phyloP scores from a whole-genome alignment of 2,797 vertebrate species.

The Heliangelus exortis region DNA sequence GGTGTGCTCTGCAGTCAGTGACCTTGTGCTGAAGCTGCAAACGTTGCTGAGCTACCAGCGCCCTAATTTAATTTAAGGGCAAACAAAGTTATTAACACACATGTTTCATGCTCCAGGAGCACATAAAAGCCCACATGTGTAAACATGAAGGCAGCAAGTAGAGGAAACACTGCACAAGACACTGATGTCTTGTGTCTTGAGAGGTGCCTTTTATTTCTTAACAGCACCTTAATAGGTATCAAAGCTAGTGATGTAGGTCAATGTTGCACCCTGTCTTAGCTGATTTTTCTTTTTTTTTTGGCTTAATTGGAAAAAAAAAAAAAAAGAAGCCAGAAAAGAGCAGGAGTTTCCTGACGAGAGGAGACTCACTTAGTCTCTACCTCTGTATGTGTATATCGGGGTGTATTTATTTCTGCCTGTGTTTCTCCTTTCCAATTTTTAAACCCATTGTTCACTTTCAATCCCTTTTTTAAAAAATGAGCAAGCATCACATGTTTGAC shows the following conservation, averaged over 20 bases:
- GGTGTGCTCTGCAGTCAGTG: neutral
- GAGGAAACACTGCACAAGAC: accelerated
- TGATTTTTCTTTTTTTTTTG: neutral
- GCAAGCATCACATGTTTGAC: neutral
- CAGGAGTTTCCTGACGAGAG: neutral
- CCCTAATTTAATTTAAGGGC: neutral
- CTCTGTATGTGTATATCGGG: neutral
- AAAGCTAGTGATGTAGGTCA: neutral
- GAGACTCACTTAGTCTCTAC: neutral
- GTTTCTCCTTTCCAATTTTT: neutral
- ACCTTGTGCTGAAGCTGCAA: accelerated
- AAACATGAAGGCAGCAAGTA: neutral
- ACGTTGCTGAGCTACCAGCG: neutral
- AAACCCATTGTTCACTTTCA: neutral
- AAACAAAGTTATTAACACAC: accelerated
- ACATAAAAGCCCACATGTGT: neutral
- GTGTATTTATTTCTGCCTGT: neutral
- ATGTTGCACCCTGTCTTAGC: accelerated
- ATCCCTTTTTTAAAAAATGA: neutral
- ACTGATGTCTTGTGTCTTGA: neutral
- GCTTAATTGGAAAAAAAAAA: neutral
- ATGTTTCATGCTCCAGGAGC: accelerated
- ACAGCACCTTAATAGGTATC: neutral
- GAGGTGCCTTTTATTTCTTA: neutral
- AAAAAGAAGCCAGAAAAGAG: neutral